Percentiles rank a stretch among this genome's conserved stretches.
Evolutionary conservation across 1,140 invertebrate species (phyloP).

Genomic region (Rhynchophorus ferrugineus): DNA sequence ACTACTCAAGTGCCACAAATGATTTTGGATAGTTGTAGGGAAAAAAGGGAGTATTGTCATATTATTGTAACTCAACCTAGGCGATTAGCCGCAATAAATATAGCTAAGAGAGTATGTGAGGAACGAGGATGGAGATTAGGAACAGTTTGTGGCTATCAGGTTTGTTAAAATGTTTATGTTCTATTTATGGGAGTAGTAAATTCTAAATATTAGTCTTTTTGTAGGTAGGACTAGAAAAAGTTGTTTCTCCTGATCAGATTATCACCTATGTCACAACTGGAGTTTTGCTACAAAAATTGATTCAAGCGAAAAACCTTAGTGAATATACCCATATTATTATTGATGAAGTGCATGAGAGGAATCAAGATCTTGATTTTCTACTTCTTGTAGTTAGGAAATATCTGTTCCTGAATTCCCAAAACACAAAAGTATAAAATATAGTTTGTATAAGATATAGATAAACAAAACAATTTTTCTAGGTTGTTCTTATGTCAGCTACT

Average conservation of each 20-base stretch:
- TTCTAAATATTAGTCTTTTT: conserved; percentile 13
- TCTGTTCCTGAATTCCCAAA: conserved; percentile 59
- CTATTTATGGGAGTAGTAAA: background rate
- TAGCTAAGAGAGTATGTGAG: conserved; percentile 74
- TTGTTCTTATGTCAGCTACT: conserved; percentile 85
- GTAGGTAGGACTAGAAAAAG: conserved; percentile 48
- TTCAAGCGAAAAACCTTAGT: conserved; percentile 52
- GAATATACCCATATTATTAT: conserved; percentile 89
- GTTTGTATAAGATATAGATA: background rate
- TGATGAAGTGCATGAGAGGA: conserved; percentile 93
- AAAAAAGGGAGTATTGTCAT: conserved; percentile 51
- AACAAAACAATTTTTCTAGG: conserved; percentile 40
- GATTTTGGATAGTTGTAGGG: conserved; percentile 67
- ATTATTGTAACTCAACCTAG: conserved; percentile 89
- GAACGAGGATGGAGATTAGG: conserved; percentile 76
- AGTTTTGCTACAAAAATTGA: conserved; percentile 64
- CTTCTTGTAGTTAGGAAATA: conserved; percentile 78
- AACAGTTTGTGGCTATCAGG: conserved; percentile 77
- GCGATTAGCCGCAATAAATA: conserved; percentile 80
- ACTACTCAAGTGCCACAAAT: conserved; percentile 85
- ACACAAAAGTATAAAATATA: conserved; percentile 61
- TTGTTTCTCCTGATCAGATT: conserved; percentile 60
- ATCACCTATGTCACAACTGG: conserved; percentile 85
- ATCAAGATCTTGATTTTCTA: conserved; percentile 87
- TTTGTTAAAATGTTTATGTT: conserved; percentile 23